Conservation (phyloP, 1,140 invertebrate genomes). For the Plutomurus gul region DNA sequence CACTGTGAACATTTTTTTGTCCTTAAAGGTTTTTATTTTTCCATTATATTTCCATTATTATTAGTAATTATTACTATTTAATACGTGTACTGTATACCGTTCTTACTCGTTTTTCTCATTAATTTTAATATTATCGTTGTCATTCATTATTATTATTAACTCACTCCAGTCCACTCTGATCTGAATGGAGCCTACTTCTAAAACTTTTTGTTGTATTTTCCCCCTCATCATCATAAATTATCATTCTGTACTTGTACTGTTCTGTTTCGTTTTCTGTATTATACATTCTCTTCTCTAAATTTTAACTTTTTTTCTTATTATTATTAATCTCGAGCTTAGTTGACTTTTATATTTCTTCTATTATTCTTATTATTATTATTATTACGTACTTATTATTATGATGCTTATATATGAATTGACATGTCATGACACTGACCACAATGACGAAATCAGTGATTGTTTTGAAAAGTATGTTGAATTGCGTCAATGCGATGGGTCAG, state of each 20-base stretch:
- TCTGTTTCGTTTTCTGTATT: too few relatives aligned
- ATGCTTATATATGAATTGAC: slow-evolving; percentile 11
- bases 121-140: too few relatives aligned
- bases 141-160: too few relatives aligned
- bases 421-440: slow-evolving; percentile 33
- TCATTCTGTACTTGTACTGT: too few relatives aligned
- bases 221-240: too few relatives aligned
- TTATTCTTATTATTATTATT: not conserved
- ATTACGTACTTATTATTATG: slow-evolving; percentile 7
- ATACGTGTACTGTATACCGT: too few relatives aligned
- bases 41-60: not conserved
- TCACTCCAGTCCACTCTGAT: not conserved
- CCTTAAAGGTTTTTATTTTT: slow-evolving; percentile 30
- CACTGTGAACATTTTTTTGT: slow-evolving; percentile 21
- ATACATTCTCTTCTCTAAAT: slow-evolving; percentile 26
- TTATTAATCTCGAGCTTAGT: too few relatives aligned
- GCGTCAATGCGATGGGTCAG: slow-evolving; percentile 78
- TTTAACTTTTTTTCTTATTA: not conserved
- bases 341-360: not conserved
- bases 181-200: not conserved
- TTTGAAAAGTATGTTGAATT: slow-evolving; percentile 76
- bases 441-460: slow-evolving; percentile 59
- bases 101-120: too few relatives aligned
- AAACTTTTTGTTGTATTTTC: too few relatives aligned
- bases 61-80: not conserved